A percentile compares a stretch with the other conserved stretches of the same genome.
Evolutionary conservation across 2,797 vertebrate genomes (phyloP).

Genomic region (Echiichthys vipera): DNA sequence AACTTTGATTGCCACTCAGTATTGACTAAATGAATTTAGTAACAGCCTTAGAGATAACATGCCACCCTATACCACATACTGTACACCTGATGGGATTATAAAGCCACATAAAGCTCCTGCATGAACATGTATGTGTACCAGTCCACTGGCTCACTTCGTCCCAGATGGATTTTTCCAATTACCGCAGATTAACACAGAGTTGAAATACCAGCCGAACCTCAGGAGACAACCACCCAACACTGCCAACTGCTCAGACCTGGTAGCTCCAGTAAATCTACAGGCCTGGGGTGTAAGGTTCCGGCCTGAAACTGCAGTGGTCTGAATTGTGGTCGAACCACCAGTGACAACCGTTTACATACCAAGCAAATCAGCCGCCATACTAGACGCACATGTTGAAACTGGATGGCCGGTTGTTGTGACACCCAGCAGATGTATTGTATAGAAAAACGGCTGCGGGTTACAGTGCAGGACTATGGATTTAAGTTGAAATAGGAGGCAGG

Average conservation of each 20-base stretch:
- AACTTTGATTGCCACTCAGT: background rate
- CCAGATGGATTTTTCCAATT: slow-evolving; percentile 52
- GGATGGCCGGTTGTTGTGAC: slow-evolving; percentile 55
- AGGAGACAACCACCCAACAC: slow-evolving; percentile 28
- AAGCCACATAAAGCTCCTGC: slow-evolving; percentile 27
- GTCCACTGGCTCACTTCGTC: background rate
- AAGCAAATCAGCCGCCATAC: slow-evolving; percentile 29
- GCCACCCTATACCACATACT: slow-evolving; percentile 17
- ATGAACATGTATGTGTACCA: slow-evolving; percentile 30
- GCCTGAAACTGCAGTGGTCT: slow-evolving; percentile 25
- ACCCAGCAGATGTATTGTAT: slow-evolving; percentile 39
- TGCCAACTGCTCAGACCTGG: slow-evolving; percentile 13
- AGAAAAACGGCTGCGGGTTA: slow-evolving; percentile 21
- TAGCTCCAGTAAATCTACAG: slow-evolving; percentile 20
- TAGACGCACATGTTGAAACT: slow-evolving; percentile 41
- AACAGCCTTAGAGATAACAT: background rate
- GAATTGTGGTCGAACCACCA: slow-evolving; percentile 42
- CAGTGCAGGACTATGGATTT: background rate
- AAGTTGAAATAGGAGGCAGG: slow-evolving; percentile 22
- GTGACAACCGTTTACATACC: slow-evolving; percentile 64
- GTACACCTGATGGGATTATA: slow-evolving; percentile 43
- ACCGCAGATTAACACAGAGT: slow-evolving; percentile 25
- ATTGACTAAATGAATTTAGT: slow-evolving; percentile 12
- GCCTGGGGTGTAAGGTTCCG: slow-evolving; percentile 32
- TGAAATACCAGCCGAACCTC: slow-evolving; percentile 46